These are phyloP conservation scores for Arion vulgaris DNA, from an alignment of 1,140 invertebrate species.

Conservation along the genomic window DNA sequence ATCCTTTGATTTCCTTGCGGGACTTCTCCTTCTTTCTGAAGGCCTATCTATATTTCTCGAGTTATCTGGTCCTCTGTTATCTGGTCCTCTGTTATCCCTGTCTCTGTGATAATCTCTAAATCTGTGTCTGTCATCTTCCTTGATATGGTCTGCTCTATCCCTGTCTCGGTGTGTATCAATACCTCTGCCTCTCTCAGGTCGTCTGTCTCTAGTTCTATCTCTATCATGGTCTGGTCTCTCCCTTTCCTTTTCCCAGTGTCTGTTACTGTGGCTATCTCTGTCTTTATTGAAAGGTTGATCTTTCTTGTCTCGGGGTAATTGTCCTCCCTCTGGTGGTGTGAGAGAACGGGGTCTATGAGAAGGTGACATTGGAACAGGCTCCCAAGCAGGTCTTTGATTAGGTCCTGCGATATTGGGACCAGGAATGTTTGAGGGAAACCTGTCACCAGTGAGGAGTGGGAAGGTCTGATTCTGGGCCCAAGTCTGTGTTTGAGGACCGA, in stretches of 20 bases:
- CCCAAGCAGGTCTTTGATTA: conserved; percentile 17
- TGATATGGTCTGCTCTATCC: neutral
- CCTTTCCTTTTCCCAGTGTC: conserved; percentile 29
- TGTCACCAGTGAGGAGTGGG: neutral
- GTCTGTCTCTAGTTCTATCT: conserved; percentile 12
- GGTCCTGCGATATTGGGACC: neutral
- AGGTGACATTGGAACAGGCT: conserved; percentile 23
- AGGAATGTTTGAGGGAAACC: neutral
- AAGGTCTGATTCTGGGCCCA: conserved; percentile 18
- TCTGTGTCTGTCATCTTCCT: conserved; percentile 7
- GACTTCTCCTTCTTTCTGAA: conserved; percentile 6
- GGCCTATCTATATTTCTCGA: neutral
- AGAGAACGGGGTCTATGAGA: conserved; percentile 21
- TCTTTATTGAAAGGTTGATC: conserved; percentile 7
- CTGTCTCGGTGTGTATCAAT: neutral
- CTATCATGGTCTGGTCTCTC: conserved; percentile 2
- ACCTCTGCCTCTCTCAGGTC: conserved; percentile 20
- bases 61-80: too few relatives aligned
- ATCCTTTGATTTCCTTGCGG: conserved; percentile 16
- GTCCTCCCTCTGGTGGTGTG: conserved; percentile 9
- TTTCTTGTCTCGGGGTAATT: conserved; percentile 11
- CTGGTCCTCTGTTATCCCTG: conserved; percentile 1
- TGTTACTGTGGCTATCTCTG: conserved; percentile 11
- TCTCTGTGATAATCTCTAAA: conserved; percentile 19
- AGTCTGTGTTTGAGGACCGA: conserved; percentile 17